Conservation (phyloP, 2,888 invertebrate genomes). For the Aporophyla nigra region DNA sequence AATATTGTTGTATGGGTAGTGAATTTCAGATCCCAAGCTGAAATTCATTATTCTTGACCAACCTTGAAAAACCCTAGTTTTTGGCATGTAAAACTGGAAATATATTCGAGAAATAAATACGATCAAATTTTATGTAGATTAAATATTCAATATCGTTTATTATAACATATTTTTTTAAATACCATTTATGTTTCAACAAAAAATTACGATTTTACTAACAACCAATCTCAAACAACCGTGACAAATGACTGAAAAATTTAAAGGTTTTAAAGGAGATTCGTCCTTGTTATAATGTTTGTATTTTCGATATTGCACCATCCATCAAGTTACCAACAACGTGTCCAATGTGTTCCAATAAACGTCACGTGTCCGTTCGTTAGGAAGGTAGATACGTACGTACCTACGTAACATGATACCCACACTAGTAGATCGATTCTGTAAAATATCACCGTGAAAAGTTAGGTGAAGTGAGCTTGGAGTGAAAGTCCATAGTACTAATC, state of each 20-base stretch:
- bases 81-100: not conserved
- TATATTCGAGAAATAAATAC: not conserved
- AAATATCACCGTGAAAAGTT: not conserved
- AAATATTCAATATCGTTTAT: not conserved
- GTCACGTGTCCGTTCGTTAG: conserved; percentile 32
- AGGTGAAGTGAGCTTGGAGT: not conserved
- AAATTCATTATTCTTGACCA: not conserved
- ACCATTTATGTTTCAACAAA: not conserved
- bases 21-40: not conserved
- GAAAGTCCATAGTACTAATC: too few species aligned
- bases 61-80: not conserved
- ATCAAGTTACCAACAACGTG: conserved; percentile 29
- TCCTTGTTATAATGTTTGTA: conserved; percentile 16
- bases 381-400: not conserved
- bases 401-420: not conserved
- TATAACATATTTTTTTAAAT: not conserved
- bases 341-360: conserved; percentile 44
- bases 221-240: not conserved
- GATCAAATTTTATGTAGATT: not conserved
- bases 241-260: not conserved
- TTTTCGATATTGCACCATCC: conserved; percentile 38
- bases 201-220: not conserved
- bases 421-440: not conserved
- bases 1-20: not conserved
- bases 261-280: conserved; percentile 5